Evolutionary conservation across 2,888 invertebrate genomes (phyloP).

Genomic region (Athalia rosae): DNA sequence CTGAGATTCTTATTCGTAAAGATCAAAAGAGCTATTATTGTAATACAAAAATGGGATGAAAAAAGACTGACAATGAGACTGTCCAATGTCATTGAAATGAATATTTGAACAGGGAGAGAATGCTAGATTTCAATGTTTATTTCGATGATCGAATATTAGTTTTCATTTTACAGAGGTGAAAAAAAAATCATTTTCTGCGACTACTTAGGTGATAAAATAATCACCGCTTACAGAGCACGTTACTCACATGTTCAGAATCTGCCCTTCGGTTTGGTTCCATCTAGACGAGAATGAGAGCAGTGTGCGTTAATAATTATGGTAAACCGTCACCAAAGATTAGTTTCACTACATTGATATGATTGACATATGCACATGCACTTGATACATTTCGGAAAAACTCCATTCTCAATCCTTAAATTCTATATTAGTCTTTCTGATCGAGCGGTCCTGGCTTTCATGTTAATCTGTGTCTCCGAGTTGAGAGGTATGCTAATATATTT

Average conservation of each 20-base stretch:
- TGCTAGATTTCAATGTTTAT: slow-evolving; percentile 3
- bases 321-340: slow-evolving; percentile 37
- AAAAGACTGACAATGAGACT: not conserved
- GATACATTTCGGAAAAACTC: not conserved
- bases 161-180: not conserved
- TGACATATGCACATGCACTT: slow-evolving; percentile 32
- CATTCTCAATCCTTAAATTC: slow-evolving; percentile 1
- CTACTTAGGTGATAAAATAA: slow-evolving; percentile 50
- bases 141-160: not conserved
- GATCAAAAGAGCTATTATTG: not conserved
- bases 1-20: not conserved
- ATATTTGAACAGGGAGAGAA: not conserved
- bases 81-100: not conserved
- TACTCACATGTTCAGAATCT: slow-evolving; percentile 89
- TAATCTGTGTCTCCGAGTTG: too few species aligned
- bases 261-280: slow-evolving; percentile 90
- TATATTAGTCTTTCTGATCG: not conserved
- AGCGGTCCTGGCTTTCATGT: too few species aligned
- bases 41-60: not conserved
- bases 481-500: too few species aligned
- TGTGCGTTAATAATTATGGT: slow-evolving; percentile 43
- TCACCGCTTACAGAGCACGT: slow-evolving; percentile 60
- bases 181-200: slow-evolving; percentile 45
- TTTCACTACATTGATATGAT: slow-evolving; percentile 18
- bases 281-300: slow-evolving; percentile 74